phyloP scores from a whole-genome alignment of 2,113 vertebrate species.

The Progne subis region DNA sequence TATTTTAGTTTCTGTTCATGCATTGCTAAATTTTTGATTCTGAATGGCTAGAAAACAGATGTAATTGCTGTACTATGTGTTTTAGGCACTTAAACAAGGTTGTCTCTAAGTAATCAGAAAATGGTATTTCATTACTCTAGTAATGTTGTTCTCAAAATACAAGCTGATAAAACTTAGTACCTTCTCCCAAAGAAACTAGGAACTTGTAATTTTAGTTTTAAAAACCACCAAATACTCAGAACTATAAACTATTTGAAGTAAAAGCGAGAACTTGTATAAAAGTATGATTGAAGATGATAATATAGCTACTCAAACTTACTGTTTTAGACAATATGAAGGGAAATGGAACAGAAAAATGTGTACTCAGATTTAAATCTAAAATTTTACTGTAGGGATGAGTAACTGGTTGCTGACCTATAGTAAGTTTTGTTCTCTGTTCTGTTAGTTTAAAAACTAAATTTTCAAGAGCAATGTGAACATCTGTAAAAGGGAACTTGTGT shows the following conservation, averaged over 20 bases:
- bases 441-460: neutral
- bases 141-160: neutral
- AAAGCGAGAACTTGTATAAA: neutral
- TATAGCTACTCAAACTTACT: neutral
- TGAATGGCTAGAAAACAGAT: neutral
- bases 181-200: neutral
- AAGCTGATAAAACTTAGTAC: neutral
- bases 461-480: neutral
- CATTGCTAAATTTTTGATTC: neutral
- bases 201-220: neutral
- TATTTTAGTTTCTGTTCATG: neutral
- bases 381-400: neutral
- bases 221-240: neutral
- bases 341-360: neutral
- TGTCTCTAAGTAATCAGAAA: neutral
- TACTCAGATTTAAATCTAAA: neutral
- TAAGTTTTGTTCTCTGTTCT: neutral
- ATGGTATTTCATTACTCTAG: neutral
- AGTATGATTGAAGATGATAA: neutral
- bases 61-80: neutral
- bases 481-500: neutral
- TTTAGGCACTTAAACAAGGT: neutral
- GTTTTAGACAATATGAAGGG: neutral
- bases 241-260: neutral
- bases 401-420: neutral